phyloP scores from a whole-genome alignment of 2,113 vertebrate genomes.

The Syngnathus scovelli region DNA sequence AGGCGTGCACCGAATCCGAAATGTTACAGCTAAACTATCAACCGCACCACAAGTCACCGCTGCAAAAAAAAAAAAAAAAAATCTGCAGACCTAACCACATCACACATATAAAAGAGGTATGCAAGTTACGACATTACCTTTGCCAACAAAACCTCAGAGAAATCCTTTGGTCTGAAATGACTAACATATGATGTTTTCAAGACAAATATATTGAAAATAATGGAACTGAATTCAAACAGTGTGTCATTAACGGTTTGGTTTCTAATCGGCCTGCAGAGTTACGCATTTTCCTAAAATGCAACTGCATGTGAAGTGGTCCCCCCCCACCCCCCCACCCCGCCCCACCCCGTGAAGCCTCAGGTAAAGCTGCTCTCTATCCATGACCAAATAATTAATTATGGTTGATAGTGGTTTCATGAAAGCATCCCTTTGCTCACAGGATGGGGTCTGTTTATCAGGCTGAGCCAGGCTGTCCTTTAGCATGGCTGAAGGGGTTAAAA shows the following conservation, averaged over 20 bases:
- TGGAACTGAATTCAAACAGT: background rate
- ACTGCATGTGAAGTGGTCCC: conserved; percentile 8
- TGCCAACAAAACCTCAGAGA: conserved; percentile 36
- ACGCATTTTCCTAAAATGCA: background rate
- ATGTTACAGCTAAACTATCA: conserved; percentile 42
- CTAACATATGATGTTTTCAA: conserved; percentile 45
- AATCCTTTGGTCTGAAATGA: conserved; percentile 38
- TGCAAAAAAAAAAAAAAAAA: too few species aligned
- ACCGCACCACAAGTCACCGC: conserved; percentile 21
- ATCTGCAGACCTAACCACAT: conserved; percentile 49
- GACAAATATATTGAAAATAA: conserved; percentile 23
- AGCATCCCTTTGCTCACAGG: conserved; percentile 35
- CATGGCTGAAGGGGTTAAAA: conserved; percentile 53
- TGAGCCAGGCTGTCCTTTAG: conserved; percentile 45
- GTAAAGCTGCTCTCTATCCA: conserved; percentile 45
- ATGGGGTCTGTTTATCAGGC: conserved; percentile 50
- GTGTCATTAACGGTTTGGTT: conserved; percentile 17
- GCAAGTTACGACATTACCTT: conserved; percentile 28
- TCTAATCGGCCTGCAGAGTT: background rate
- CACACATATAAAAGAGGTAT: conserved; percentile 40
- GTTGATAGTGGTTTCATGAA: conserved; percentile 54
- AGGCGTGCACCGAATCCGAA: conserved; percentile 51
- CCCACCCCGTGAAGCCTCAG: conserved; percentile 27
- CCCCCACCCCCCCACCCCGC: too few species aligned
- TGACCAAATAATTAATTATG: conserved; percentile 60